A percentile compares a stretch with the other conserved stretches of the same genome.
These are phyloP conservation scores for Geodia barretti DNA, from an alignment of 37 sponge, comb jelly and placozoan species.

Conservation along the genomic window DNA sequence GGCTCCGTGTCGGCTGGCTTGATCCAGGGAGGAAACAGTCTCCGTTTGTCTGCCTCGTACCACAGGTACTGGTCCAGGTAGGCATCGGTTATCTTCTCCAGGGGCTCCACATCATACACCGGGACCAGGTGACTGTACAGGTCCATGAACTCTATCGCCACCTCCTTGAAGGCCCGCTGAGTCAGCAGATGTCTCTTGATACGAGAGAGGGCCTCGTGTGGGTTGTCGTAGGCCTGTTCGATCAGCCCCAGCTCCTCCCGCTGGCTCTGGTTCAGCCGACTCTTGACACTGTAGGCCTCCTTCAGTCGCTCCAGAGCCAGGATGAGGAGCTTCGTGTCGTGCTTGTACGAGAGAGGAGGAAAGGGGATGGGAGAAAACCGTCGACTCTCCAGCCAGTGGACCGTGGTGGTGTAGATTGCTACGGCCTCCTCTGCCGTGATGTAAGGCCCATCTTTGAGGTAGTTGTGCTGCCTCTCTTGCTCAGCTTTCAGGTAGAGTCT, in stretches of 20 bases:
- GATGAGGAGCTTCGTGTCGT: constrained; percentile 99
- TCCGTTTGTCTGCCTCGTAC: constrained; percentile 99
- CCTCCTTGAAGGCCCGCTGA: constrained; percentile 98
- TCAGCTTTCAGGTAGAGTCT: constrained; percentile 98
- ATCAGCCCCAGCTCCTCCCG: constrained; percentile 97
- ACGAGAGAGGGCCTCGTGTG: constrained; percentile 97
- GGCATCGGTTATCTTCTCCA: constrained; percentile 99
- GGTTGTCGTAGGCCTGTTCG: constrained; percentile 99
- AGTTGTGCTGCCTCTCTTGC: constrained; percentile 99
- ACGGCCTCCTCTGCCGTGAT: constrained; percentile 98
- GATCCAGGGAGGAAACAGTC: constrained; percentile 99
- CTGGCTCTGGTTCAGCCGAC: constrained; percentile 96
- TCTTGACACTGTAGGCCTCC: constrained; percentile 98
- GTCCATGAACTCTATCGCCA: constrained; percentile 99
- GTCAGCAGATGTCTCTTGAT: constrained; percentile 98
- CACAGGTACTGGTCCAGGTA: constrained; percentile 99
- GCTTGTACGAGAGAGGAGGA: constrained; percentile 99
- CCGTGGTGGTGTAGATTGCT: constrained; percentile 98
- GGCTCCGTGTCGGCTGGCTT: constrained; percentile 99
- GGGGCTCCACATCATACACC: constrained; percentile 97
- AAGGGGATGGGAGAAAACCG: constrained; percentile 99
- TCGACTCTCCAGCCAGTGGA: constrained; percentile 99
- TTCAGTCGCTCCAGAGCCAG: constrained; percentile 97
- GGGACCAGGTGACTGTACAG: constrained; percentile 96
- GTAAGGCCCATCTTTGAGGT: constrained; percentile 99